phyloP scores from a whole-genome alignment of 2,797 vertebrate genomes.

The Lepus oiostolus region DNA sequence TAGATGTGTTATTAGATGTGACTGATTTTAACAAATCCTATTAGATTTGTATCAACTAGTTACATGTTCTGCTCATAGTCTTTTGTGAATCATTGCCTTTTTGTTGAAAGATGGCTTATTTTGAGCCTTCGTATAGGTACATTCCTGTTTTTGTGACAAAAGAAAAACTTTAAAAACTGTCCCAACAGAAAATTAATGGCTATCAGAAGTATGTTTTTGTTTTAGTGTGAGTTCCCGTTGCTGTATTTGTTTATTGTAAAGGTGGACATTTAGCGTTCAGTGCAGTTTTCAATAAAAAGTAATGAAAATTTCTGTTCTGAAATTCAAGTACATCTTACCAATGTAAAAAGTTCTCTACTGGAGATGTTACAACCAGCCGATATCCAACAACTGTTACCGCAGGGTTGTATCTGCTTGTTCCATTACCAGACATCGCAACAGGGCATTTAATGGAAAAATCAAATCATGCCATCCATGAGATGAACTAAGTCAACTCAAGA shows the following conservation, averaged over 20 bases:
- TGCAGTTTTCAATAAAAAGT: slow-evolving; percentile 97
- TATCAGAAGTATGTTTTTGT: slow-evolving; percentile 92
- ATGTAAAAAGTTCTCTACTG: no score
- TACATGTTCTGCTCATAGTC: slow-evolving; percentile 97
- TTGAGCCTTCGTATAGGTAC: slow-evolving; percentile 92
- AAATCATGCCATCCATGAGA: no score
- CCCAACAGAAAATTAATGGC: slow-evolving; percentile 89
- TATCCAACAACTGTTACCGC: no score
- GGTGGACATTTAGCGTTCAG: slow-evolving; percentile 97
- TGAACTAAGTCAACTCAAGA: no score
- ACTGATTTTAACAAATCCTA: slow-evolving; percentile 94
- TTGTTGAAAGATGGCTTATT: slow-evolving; percentile 92
- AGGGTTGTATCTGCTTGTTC: no score
- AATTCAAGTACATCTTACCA: no score
- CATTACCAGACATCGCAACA: no score
- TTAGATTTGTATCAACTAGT: slow-evolving; percentile 98
- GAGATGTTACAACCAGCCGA: no score
- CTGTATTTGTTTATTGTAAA: slow-evolving; percentile 99
- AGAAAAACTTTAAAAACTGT: slow-evolving; percentile 89
- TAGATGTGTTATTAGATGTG: slow-evolving; percentile 93
- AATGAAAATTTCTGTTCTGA: slow-evolving; percentile 88
- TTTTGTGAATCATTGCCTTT: slow-evolving; percentile 92
- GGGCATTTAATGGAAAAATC: no score
- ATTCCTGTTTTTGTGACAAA: slow-evolving; percentile 94
- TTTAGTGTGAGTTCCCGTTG: slow-evolving; percentile 95